A percentile compares a stretch with the other conserved stretches of the same genome.
phyloP scores from a whole-genome alignment of 2,113 vertebrate genomes.

The Tragelaphus imberbis region DNA sequence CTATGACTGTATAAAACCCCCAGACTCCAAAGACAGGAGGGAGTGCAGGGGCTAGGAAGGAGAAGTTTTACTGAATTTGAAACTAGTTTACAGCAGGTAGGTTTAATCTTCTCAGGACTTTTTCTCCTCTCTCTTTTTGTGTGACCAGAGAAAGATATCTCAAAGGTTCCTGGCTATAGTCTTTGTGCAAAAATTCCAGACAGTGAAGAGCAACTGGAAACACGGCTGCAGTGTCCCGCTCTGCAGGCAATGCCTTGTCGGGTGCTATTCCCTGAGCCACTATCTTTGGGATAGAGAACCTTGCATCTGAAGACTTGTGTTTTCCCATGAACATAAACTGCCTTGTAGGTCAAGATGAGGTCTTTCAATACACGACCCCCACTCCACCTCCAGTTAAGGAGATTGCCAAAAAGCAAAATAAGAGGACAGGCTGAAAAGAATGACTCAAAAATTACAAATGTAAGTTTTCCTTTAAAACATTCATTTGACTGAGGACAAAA shows the following conservation, averaged over 20 bases:
- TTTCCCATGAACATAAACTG: background rate
- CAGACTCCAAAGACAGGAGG: background rate
- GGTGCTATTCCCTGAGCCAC: background rate
- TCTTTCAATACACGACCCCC: background rate
- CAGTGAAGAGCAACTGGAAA: constrained; percentile 1
- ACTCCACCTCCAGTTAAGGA: background rate
- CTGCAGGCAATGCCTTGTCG: background rate
- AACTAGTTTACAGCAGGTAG: background rate
- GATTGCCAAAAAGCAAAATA: background rate
- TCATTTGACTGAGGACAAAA: background rate
- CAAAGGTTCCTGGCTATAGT: background rate
- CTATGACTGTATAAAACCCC: background rate
- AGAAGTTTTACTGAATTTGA: background rate
- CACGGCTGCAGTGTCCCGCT: background rate
- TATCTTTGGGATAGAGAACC: background rate
- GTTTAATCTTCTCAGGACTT: constrained; percentile 20
- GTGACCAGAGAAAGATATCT: constrained; percentile 28
- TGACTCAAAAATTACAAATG: background rate
- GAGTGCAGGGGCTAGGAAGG: background rate
- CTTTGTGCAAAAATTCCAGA: background rate
- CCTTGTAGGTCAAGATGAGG: background rate
- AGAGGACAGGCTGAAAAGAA: background rate
- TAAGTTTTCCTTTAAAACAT: constrained; percentile 30
- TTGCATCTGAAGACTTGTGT: background rate
- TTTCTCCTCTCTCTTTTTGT: constrained; percentile 13